These are phyloP conservation scores for Crepidodera aurea DNA, from an alignment of 2,888 invertebrate species.

Conservation along the genomic window DNA sequence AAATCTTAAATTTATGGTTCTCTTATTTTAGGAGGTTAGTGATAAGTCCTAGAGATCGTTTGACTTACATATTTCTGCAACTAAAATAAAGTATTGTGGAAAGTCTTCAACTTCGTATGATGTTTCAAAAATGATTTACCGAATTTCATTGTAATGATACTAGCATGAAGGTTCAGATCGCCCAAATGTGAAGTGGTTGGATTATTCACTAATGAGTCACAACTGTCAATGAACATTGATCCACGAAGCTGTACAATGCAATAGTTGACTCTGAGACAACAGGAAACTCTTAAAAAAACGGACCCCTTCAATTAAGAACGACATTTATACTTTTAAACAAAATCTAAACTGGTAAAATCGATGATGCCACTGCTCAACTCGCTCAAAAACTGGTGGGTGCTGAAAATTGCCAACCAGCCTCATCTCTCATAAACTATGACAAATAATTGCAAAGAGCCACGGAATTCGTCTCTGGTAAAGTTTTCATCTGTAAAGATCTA, in stretches of 20 bases:
- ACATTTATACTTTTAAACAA: conserved; percentile 94
- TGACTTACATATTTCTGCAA: too few relatives aligned
- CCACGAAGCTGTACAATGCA: conserved; percentile 92
- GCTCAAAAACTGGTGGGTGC: conserved; percentile 81
- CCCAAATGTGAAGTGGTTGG: too few relatives aligned
- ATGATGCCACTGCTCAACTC: conserved; percentile 58
- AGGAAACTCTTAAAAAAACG: conserved; percentile 83
- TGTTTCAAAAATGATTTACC: too few relatives aligned
- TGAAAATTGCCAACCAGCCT: conserved; percentile 82
- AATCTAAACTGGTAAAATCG: conserved; percentile 73
- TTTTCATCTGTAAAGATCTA: conserved; percentile 85
- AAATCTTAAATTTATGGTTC: too few relatives aligned
- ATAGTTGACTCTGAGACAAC: conserved; percentile 88
- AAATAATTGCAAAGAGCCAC: conserved; percentile 75
- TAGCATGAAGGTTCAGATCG: too few relatives aligned
- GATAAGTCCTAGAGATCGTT: too few relatives aligned
- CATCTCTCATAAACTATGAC: conserved; percentile 79
- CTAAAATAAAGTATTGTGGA: too few relatives aligned
- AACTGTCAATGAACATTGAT: too few relatives aligned
- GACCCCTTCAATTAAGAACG: conserved; percentile 79
- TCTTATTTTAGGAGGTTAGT: too few relatives aligned
- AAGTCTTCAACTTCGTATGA: too few relatives aligned
- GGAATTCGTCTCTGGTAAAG: conserved; percentile 86
- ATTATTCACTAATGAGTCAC: too few relatives aligned
- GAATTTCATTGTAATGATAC: too few relatives aligned